These are phyloP conservation scores for Aulostomus chinensis DNA, from an alignment of 2,797 vertebrate genomes.

Conservation along the genomic window DNA sequence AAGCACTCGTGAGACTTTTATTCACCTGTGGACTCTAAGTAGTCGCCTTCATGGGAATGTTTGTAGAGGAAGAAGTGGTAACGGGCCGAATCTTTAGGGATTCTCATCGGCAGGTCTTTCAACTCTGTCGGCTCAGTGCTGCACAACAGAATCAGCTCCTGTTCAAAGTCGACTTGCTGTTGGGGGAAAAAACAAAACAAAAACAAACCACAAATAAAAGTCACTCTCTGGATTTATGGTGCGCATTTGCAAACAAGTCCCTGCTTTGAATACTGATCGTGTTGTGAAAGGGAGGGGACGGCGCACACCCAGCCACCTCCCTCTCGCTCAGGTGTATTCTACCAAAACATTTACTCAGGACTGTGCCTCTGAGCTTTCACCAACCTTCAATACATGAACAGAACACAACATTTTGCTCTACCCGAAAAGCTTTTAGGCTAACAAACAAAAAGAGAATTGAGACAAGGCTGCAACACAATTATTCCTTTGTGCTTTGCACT, in stretches of 20 bases:
- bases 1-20: background rate
- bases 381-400: background rate
- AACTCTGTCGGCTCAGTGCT: constrained; percentile 90
- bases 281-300: background rate
- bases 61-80: constrained; percentile 99
- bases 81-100: constrained; percentile 91
- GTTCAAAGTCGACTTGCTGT: constrained; percentile 91
- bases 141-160: constrained; percentile 91
- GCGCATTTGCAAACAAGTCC: background rate
- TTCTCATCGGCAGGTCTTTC: constrained; percentile 91
- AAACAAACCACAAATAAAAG: too few species aligned
- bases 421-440: constrained; percentile 19
- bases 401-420: background rate
- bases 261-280: constrained; percentile 1
- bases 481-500: constrained; percentile 55
- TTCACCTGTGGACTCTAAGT: constrained; percentile 94
- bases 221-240: background rate
- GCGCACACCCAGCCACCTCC: background rate
- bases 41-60: constrained; percentile 96
- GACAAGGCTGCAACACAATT: constrained; percentile 43
- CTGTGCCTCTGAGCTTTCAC: background rate
- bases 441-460: constrained; percentile 22
- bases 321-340: constrained; percentile 7
- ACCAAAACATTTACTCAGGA: constrained; percentile 3
- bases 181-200: constrained; percentile 28